Percentiles rank a stretch among this genome's conserved stretches.
Evolutionary conservation across 2,888 invertebrate genomes (phyloP).

Genomic region (Boloria euphrosyne): DNA sequence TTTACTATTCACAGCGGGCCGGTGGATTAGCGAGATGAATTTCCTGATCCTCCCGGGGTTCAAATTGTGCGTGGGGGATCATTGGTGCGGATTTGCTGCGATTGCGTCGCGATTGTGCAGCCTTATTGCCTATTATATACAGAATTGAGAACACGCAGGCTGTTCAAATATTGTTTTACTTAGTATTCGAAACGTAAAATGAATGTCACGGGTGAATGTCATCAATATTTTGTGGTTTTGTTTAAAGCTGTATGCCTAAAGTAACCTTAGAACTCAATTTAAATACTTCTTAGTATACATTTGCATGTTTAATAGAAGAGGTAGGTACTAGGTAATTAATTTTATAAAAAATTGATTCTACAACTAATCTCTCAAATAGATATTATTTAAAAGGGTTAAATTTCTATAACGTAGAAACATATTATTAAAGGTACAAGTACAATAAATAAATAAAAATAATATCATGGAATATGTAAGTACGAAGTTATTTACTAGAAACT

Average conservation of each 20-base stretch:
- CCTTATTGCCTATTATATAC: constrained; percentile 41
- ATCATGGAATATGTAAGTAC: too few relatives aligned
- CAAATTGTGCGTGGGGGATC: constrained; percentile 63
- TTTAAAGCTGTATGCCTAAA: neutral
- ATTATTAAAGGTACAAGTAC: too few relatives aligned
- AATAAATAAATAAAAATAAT: too few relatives aligned
- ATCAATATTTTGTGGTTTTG: neutral
- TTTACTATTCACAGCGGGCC: constrained; percentile 77
- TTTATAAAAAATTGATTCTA: too few relatives aligned
- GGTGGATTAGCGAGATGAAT: constrained; percentile 79
- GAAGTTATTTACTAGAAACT: too few relatives aligned
- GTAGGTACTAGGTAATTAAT: too few relatives aligned
- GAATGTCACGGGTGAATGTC: neutral
- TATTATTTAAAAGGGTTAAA: too few relatives aligned
- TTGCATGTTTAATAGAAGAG: too few relatives aligned
- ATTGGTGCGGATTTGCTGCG: constrained; percentile 61
- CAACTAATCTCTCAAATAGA: too few relatives aligned
- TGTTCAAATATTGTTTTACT: constrained; percentile 19
- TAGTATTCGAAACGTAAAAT: constrained; percentile 41
- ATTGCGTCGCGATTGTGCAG: constrained; percentile 58
- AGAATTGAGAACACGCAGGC: constrained; percentile 3
- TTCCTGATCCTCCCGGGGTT: constrained; percentile 69
- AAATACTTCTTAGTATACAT: too few relatives aligned
- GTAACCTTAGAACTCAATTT: neutral
- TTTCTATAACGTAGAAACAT: too few relatives aligned